Base-by-base conservation (phyloP, 2,888 invertebrate species). In the Perdita meconis region DNA sequence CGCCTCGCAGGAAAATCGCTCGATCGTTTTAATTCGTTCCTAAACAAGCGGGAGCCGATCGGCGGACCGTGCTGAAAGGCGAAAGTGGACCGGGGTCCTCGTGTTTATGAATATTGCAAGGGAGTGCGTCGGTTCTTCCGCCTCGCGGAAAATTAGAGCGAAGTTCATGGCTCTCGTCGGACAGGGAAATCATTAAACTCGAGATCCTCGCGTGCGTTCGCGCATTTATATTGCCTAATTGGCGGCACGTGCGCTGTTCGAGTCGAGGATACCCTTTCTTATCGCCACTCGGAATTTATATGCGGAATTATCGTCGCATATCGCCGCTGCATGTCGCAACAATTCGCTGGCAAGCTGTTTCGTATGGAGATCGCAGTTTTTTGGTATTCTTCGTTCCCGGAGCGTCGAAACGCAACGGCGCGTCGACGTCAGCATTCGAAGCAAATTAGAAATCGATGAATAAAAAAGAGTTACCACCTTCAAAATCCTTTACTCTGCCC, bases 151-250 rank as follows among this genome's bases (percentile, higher is more conserved):
- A 73, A 69, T 75, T 65, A 65, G 57, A 40, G 38, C 30, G 34
- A 67, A 69, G 24, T 67, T 34, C 26, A 24, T 34, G 68, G 56
- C 55, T 76, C 61, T 79, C 67, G 53, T 80, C 72, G 71, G 38
- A 67, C 65, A 69, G 67, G 69, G 61, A 72, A 74, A 77, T 70
- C 65, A 65, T 70, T 78, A 65, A 78, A 60, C 57, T 47, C 8
- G 5, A 10, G 12, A 36, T 71, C 12, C 36, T 57, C 47, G 55
- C 26, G 50, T 55, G 61, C 68, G 57, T 44, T n/a, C 34, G 30
- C 24, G 75, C 70, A 80, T 65, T 67, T 70, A 78, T 73, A 73
- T 70, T 34, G 55, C 57, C 65, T 70, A 44, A 69, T 66, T 79
- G 61, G 38, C 24, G 59, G 50, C 72, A 44, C 55, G 53, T 51